Conservation (phyloP, 2,888 invertebrate genomes). For the Romanomermis culicivorax region DNA sequence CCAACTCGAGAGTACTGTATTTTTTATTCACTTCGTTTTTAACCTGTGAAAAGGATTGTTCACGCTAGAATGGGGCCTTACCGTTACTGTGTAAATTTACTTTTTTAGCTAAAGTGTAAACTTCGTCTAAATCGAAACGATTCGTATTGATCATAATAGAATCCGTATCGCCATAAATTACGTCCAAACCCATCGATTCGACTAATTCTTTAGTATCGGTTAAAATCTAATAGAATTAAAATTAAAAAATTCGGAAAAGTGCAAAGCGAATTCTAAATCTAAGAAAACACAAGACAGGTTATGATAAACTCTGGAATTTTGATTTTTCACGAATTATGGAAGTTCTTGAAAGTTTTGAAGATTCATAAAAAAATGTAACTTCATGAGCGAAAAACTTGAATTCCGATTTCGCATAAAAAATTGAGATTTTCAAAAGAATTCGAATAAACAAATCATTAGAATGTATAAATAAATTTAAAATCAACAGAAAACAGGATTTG, state of each 20-base stretch:
- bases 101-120: constrained; percentile 42
- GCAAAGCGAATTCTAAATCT: not conserved
- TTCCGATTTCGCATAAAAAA: too few relatives aligned
- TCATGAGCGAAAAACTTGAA: too few relatives aligned
- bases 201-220: constrained; percentile 75
- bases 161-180: constrained; percentile 97
- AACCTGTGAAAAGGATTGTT: constrained; percentile 37
- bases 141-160: constrained; percentile 97
- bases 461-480: too few relatives aligned
- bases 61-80: too few relatives aligned
- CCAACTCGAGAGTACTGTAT: constrained; percentile 77
- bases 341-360: too few relatives aligned
- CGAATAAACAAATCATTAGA: too few relatives aligned
- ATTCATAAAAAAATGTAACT: too few relatives aligned
- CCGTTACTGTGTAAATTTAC: constrained; percentile 27
- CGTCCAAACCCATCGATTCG: constrained; percentile 65
- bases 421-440: too few relatives aligned
- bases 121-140: constrained; percentile 57
- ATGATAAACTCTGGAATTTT: not conserved
- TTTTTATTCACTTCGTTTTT: constrained; percentile 78
- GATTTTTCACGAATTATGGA: too few relatives aligned
- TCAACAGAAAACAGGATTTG: too few relatives aligned
- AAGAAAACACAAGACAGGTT: too few relatives aligned
- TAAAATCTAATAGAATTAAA: constrained; percentile 36
- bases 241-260: not conserved